Evolutionary conservation across 2,113 vertebrate genomes (phyloP).

Genomic region (Myotis yumanensis): DNA sequence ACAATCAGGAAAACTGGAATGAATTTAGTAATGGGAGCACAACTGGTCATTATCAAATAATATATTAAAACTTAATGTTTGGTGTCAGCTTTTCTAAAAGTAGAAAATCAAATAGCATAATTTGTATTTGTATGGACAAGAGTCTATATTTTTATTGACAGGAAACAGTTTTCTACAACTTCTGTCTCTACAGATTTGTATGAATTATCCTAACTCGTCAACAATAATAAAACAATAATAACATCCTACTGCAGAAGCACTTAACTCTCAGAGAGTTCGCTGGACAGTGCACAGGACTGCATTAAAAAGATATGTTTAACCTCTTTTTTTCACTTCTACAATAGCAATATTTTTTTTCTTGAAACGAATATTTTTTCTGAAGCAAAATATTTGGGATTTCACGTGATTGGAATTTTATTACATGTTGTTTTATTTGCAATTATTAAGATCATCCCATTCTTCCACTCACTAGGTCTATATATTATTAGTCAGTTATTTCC

Average conservation of each 20-base stretch:
- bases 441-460: background rate
- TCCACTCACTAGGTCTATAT: too few species aligned
- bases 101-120: background rate
- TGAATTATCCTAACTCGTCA: background rate
- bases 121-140: background rate
- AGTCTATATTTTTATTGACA: background rate
- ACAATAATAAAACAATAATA: background rate
- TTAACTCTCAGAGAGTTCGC: background rate
- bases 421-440: background rate
- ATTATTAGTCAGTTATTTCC: background rate
- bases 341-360: background rate
- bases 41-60: background rate
- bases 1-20: background rate
- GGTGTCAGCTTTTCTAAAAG: background rate
- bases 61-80: background rate
- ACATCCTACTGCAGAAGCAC: background rate
- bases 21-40: background rate
- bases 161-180: background rate
- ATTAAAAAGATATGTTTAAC: background rate
- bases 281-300: background rate
- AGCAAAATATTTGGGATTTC: background rate
- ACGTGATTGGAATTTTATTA: background rate
- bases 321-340: background rate
- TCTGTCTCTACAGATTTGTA: background rate
- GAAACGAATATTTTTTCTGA: background rate